phyloP scores from a whole-genome alignment of 2,888 invertebrate genomes.

The Argynnis bischoffii region DNA sequence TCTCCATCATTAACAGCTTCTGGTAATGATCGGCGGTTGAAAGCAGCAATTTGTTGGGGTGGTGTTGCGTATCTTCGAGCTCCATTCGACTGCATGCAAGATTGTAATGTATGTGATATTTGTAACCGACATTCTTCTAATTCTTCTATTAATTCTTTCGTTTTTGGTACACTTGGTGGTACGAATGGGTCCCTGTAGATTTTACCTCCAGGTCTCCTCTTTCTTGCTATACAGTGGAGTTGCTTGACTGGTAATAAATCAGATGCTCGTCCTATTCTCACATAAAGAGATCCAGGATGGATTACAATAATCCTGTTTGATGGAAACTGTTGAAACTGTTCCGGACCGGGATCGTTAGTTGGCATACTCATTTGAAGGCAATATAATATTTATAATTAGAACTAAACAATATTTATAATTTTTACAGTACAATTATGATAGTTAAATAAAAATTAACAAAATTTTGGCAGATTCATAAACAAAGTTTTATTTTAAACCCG shows the following conservation, averaged over 20 bases:
- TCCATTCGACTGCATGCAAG: conserved; percentile 92
- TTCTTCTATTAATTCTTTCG: conserved; percentile 87
- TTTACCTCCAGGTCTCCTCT: conserved; percentile 79
- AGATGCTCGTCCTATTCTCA: conserved; percentile 94
- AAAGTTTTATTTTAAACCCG: background rate
- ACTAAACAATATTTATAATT: background rate
- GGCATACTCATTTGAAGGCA: conserved; percentile 61
- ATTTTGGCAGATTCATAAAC: background rate
- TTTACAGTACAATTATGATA: background rate
- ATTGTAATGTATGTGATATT: conserved; percentile 93
- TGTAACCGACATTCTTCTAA: conserved; percentile 92
- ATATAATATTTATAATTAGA: background rate
- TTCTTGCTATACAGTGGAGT: conserved; percentile 92
- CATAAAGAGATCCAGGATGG: conserved; percentile 95
- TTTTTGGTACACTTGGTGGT: conserved; percentile 84
- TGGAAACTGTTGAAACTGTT: conserved; percentile 85
- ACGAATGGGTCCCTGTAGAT: conserved; percentile 85
- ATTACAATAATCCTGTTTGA: conserved; percentile 94
- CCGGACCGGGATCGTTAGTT: conserved; percentile 65
- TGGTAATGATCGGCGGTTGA: conserved; percentile 90
- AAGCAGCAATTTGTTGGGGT: conserved; percentile 93
- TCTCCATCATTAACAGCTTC: conserved; percentile 83
- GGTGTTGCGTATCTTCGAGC: conserved; percentile 91
- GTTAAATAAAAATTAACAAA: background rate
- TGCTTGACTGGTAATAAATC: conserved; percentile 93